Evolutionary conservation across 2,113 vertebrate species (phyloP).

Genomic region (Vulpes ferrilata): DNA sequence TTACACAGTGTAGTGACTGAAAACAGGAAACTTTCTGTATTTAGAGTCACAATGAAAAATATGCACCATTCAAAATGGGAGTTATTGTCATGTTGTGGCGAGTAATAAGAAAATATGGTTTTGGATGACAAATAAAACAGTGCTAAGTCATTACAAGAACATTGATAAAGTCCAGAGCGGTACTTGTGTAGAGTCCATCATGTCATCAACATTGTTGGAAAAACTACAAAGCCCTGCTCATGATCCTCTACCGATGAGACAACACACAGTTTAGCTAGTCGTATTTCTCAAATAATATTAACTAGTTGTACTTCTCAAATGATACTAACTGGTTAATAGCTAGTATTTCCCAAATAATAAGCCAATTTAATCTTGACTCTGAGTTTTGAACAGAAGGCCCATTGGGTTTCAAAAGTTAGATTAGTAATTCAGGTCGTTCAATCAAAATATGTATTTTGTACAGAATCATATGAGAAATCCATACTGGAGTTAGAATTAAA

Average conservation of each 20-base stretch:
- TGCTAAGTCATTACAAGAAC: slow-evolving; percentile 15
- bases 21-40: slow-evolving; percentile 72
- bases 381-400: not conserved
- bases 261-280: not conserved
- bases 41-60: slow-evolving; percentile 72
- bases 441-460: not conserved
- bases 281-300: not conserved
- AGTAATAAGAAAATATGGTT: slow-evolving; percentile 65
- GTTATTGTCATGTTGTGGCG: slow-evolving; percentile 59
- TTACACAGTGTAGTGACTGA: slow-evolving; percentile 61
- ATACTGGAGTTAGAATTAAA: slow-evolving; percentile 12
- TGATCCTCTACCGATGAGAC: not conserved
- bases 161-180: not conserved
- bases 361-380: slow-evolving; percentile 20
- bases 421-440: not conserved
- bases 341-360: slow-evolving; percentile 58
- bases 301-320: not conserved
- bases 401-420: not conserved
- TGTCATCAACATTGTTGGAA: not conserved
- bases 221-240: not conserved
- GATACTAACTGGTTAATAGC: not conserved
- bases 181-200: not conserved
- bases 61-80: slow-evolving; percentile 70
- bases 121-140: slow-evolving; percentile 63
- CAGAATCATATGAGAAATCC: slow-evolving; percentile 19